Evolutionary conservation across 2,113 vertebrate genomes (phyloP).

Genomic region (Apus apus): DNA sequence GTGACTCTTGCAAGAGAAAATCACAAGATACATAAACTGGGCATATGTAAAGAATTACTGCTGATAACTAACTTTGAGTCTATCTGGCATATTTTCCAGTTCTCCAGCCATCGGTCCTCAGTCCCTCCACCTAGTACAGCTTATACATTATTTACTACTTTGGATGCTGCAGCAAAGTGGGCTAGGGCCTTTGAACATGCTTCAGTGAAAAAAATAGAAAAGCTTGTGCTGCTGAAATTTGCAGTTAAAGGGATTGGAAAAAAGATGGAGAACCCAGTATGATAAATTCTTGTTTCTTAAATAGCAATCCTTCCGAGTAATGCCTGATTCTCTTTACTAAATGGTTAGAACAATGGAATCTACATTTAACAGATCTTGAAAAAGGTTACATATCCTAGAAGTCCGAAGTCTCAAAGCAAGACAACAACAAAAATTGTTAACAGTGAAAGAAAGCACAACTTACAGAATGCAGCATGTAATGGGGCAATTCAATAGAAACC

Average conservation of each 20-base stretch:
- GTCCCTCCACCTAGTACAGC: rapidly evolving
- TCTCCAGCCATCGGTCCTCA: not conserved
- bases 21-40: not conserved
- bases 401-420: not conserved
- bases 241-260: not conserved
- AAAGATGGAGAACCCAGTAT: not conserved
- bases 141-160: not conserved
- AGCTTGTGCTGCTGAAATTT: not conserved
- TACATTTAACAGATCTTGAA: not conserved
- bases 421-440: not conserved
- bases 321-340: not conserved
- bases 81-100: not conserved
- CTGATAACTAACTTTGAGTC: not conserved
- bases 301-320: not conserved
- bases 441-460: not conserved
- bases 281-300: not conserved
- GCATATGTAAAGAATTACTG: not conserved
- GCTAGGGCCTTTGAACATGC: not conserved
- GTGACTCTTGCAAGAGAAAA: not conserved
- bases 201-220: not conserved
- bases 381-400: not conserved
- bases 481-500: not conserved
- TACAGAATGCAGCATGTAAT: not conserved
- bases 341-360: not conserved
- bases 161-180: not conserved